Evolutionary conservation across 2,888 invertebrate species (phyloP).

Genomic region (Metalampra italica): DNA sequence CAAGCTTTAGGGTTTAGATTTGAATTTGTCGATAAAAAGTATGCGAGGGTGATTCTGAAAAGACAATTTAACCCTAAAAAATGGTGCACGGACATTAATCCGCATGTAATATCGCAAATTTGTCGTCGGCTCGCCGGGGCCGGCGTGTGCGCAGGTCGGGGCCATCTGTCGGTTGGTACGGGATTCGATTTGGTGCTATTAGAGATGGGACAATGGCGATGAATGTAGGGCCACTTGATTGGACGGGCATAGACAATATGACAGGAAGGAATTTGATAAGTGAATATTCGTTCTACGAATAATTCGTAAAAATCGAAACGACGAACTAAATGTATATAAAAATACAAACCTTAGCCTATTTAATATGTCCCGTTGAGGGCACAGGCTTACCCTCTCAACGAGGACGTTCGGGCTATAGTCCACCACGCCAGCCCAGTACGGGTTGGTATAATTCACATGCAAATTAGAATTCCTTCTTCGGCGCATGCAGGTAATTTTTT

Average conservation of each 20-base stretch:
- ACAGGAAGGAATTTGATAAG: neutral
- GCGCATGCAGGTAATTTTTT: too few species aligned
- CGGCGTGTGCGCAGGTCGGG: conserved; percentile 29
- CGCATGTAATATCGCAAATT: conserved; percentile 78
- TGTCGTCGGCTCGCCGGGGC: conserved; percentile 64
- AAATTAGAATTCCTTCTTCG: too few species aligned
- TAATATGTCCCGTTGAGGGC: too few species aligned
- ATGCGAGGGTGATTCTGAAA: conserved; percentile 58
- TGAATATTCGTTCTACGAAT: too few species aligned
- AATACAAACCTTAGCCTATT: too few species aligned
- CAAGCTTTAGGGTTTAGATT: conserved; percentile 23
- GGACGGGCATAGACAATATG: conserved; percentile 37
- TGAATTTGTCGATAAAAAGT: conserved; percentile 18
- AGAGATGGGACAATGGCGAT: conserved; percentile 38
- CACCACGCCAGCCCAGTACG: too few species aligned
- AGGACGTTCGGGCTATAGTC: too few species aligned
- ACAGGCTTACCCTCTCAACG: too few species aligned
- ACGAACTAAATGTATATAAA: too few species aligned
- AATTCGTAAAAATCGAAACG: too few species aligned
- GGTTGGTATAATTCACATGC: too few species aligned
- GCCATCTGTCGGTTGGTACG: conserved; percentile 64
- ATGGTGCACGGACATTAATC: conserved; percentile 74
- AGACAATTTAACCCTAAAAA: conserved; percentile 79
- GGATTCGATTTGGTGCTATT: conserved; percentile 69
- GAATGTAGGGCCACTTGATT: conserved; percentile 38